Evolutionary conservation across 30 jellyfish, hydroid and myxozoan species (phyloP).

Genomic region (Cassiopea andromeda): DNA sequence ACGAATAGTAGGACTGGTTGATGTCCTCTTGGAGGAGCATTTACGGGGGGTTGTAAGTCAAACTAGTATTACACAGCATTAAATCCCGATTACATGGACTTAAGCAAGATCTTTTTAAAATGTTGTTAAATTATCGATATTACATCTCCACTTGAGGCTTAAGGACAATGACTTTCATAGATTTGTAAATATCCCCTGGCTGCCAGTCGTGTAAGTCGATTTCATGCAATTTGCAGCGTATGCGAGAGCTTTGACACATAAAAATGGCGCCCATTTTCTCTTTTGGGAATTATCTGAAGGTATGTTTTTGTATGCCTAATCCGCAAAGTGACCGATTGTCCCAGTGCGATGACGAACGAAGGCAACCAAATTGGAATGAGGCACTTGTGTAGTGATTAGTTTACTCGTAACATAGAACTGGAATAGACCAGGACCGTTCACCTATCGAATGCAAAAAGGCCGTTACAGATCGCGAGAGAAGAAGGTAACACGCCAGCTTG

Average conservation of each 20-base stretch:
- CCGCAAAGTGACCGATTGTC: conserved; percentile 4
- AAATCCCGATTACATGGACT: conserved; percentile 12
- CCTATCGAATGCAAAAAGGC: too few relatives aligned
- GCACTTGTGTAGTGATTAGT: background rate
- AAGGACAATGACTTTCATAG: conserved; percentile 1
- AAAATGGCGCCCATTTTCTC: conserved; percentile 58
- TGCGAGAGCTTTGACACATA: conserved; percentile 3
- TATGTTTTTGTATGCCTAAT: background rate
- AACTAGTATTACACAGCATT: background rate
- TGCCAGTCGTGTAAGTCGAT: conserved; percentile 20
- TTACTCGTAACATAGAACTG: background rate
- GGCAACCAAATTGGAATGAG: background rate
- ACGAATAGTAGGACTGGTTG: background rate
- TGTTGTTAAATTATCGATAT: conserved; percentile 2
- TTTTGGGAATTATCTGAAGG: conserved; percentile 1
- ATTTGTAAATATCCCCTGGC: conserved; percentile 3
- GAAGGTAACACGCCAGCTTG: too few relatives aligned
- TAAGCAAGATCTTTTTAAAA: background rate
- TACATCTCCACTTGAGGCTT: conserved; percentile 2
- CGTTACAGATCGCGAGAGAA: too few relatives aligned
- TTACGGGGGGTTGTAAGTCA: background rate
- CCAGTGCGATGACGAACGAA: background rate
- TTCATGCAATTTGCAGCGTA: conserved; percentile 24
- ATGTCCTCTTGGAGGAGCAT: background rate
- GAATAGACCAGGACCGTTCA: background rate